These are phyloP conservation scores for Alethe castanea DNA, from an alignment of 2,113 vertebrate genomes.

Conservation along the genomic window DNA sequence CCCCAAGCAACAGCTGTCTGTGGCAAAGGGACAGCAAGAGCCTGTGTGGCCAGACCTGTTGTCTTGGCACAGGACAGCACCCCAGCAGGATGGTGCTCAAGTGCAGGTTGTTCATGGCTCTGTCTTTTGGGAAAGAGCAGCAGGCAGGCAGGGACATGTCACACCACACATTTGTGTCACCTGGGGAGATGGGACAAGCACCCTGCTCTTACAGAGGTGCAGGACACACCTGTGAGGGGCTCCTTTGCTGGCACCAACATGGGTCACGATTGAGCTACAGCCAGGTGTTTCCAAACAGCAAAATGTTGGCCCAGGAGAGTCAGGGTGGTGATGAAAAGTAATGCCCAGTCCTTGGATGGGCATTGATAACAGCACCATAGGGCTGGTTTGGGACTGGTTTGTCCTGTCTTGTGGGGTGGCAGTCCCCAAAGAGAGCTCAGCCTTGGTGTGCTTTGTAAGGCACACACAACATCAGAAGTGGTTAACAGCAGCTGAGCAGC, in stretches of 20 bases:
- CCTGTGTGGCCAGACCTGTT: neutral
- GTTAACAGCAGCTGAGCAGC: neutral
- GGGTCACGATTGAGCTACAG: neutral
- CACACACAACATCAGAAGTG: neutral
- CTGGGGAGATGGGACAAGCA: neutral
- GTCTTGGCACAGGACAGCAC: neutral
- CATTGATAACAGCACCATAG: rapidly evolving
- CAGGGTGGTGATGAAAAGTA: neutral
- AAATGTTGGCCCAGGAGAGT: neutral
- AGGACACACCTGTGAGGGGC: neutral
- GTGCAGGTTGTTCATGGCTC: neutral
- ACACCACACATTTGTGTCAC: neutral
- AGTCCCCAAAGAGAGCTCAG: neutral
- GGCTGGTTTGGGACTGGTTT: neutral
- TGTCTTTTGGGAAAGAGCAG: neutral
- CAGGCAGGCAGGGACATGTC: neutral
- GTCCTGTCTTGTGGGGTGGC: rapidly evolving
- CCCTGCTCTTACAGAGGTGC: neutral
- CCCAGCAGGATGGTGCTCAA: neutral
- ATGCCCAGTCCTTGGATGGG: neutral
- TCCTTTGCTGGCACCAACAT: neutral
- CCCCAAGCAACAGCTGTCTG: neutral
- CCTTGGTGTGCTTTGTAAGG: neutral
- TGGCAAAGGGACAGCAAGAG: neutral
- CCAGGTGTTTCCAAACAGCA: neutral